phyloP scores from a whole-genome alignment of 2,888 invertebrate species.

The Athetis lepigone region DNA sequence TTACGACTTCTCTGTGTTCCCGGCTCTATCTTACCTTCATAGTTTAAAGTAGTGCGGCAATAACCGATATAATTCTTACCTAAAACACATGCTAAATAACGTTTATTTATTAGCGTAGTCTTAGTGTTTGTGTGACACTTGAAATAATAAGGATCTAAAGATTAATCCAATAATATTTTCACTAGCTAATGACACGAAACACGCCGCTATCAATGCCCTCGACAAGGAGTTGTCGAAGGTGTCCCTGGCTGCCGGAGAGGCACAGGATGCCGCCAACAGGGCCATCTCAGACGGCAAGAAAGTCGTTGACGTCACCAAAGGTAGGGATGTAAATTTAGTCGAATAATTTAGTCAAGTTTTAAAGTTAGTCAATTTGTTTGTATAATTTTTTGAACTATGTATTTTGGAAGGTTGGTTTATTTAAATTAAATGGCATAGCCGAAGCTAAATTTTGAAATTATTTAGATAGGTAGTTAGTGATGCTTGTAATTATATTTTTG shows the following conservation, averaged over 20 bases:
- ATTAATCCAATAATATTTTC: constrained; percentile 14
- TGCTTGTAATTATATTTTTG: background rate
- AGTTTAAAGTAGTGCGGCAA: too few relatives aligned
- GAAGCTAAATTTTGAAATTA: background rate
- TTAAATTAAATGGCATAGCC: background rate
- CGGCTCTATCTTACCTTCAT: too few relatives aligned
- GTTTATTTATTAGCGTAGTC: too few relatives aligned
- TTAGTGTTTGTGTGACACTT: too few relatives aligned
- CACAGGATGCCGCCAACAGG: constrained; percentile 83
- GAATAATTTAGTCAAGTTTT: too few relatives aligned
- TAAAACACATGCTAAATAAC: too few relatives aligned
- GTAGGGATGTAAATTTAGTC: constrained; percentile 64
- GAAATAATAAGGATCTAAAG: background rate
- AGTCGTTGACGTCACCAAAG: constrained; percentile 86
- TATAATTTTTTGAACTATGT: background rate
- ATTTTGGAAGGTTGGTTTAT: background rate
- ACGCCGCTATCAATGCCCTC: constrained; percentile 88
- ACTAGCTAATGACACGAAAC: constrained; percentile 83
- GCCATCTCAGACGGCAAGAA: constrained; percentile 88
- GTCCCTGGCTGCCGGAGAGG: constrained; percentile 86
- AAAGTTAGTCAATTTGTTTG: constrained; percentile 4
- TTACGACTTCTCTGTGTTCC: too few relatives aligned
- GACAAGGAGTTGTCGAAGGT: constrained; percentile 89
- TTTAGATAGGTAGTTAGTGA: background rate
- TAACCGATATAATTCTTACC: too few relatives aligned